phyloP scores from a whole-genome alignment of 2,797 vertebrate species.

The Sternarchorhynchus goeldii region DNA sequence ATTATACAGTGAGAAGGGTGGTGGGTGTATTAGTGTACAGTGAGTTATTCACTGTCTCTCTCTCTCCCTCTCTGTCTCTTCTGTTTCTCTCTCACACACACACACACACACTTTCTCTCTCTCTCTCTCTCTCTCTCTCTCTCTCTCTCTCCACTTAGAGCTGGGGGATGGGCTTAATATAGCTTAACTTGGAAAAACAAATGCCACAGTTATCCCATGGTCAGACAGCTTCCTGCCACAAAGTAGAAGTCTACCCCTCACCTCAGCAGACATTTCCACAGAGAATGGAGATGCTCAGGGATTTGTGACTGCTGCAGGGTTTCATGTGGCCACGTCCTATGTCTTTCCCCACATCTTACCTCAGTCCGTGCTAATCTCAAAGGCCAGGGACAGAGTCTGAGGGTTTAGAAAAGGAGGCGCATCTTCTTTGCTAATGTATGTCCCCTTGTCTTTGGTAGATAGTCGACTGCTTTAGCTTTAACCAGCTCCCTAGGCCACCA shows the following conservation, averaged over 20 bases:
- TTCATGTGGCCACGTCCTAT: conserved; percentile 17
- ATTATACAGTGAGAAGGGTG: too few relatives aligned
- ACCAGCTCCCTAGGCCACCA: conserved; percentile 71
- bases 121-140: conserved; percentile 2
- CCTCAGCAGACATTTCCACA: conserved; percentile 21
- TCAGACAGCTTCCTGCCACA: conserved; percentile 46
- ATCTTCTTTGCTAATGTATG: conserved; percentile 52
- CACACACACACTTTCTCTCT: too few relatives aligned
- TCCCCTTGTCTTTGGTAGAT: conserved; percentile 58
- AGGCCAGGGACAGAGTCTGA: conserved; percentile 45
- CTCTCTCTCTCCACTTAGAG: conserved; percentile 39
- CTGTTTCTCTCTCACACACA: too few relatives aligned
- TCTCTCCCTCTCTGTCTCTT: too few relatives aligned
- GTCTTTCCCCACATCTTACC: conserved; percentile 31
- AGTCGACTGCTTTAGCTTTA: conserved; percentile 75
- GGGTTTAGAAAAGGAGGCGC: conserved; percentile 32
- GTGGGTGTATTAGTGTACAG: too few relatives aligned
- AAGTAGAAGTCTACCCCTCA: conserved; percentile 37
- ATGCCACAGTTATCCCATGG: conserved; percentile 39
- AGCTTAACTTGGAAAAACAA: conserved; percentile 54
- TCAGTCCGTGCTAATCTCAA: conserved; percentile 50
- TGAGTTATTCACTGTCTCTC: too few relatives aligned
- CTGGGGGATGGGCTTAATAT: conserved; percentile 54
- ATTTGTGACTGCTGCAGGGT: not conserved
- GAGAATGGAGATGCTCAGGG: conserved; percentile 18